Evolutionary conservation across 64 coral and sea anemone genomes (phyloP).

Genomic region (Montipora cactus): DNA sequence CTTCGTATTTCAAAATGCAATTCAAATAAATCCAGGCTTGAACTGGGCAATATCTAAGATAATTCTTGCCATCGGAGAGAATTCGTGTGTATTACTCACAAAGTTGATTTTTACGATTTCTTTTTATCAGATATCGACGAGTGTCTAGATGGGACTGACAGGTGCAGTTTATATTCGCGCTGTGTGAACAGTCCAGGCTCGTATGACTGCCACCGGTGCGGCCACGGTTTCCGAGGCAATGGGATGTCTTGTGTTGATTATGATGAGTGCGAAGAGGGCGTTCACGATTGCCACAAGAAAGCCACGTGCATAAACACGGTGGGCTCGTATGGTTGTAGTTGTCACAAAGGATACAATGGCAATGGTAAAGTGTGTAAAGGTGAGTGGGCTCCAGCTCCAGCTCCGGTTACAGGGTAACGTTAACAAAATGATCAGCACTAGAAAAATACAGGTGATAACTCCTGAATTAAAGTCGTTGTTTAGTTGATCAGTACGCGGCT

Average conservation of each 20-base stretch:
- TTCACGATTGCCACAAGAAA: not conserved
- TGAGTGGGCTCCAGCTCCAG: too few relatives aligned
- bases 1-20: too few relatives aligned
- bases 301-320: not conserved
- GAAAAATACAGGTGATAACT: too few relatives aligned
- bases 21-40: too few relatives aligned
- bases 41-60: too few relatives aligned
- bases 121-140: conserved; percentile 25
- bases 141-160: not conserved
- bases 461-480: too few relatives aligned
- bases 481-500: too few relatives aligned
- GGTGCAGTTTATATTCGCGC: not conserved
- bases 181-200: conserved; percentile 62
- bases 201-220: conserved; percentile 43
- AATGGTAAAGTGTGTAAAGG: conserved; percentile 12
- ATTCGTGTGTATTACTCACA: too few relatives aligned
- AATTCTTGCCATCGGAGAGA: too few relatives aligned
- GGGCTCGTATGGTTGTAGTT: not conserved
- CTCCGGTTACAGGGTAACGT: too few relatives aligned
- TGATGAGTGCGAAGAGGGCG: not conserved
- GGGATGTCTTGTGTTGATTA: conserved; percentile 32
- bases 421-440: too few relatives aligned
- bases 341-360: conserved; percentile 16
- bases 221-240: conserved; percentile 34
- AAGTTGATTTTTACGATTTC: not conserved